Base-by-base conservation (phyloP, 1,140 invertebrate genomes). In the Gonioctena quinquepunctata region DNA sequence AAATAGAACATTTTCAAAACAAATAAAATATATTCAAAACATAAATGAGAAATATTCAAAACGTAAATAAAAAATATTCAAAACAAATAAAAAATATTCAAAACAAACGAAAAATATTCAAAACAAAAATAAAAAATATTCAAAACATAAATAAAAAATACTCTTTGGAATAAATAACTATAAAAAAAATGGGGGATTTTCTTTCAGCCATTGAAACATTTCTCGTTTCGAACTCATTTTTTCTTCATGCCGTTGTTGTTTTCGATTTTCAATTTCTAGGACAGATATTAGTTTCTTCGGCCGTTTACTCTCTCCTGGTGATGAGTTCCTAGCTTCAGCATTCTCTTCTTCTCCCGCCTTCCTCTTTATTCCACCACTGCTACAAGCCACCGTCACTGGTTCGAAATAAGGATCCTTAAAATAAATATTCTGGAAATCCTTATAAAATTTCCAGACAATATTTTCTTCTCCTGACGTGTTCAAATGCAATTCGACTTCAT, bases 341-440 rank as follows among this genome's bases (percentile, higher is more conserved):
- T 13, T 7, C n/a, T 49, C n/a, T n/a, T n/a, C n/a, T 54, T 56
- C 21, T 56, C n/a, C n/a, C n/a, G n/a, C n/a, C 48, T 49, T 49
- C 18, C 18, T 18, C 7, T 49, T 49, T 49, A n/a, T 49, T 49
- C 48, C 48, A n/a, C 13, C 18, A 7, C 48, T n/a, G n/a, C n/a
- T 49, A n/a, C 13, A 49, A 23, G 21, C 54, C 16, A 21, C 22
- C 11, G 11, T 18, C 19, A n/a, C n/a, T n/a, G n/a, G n/a, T n/a
- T n/a, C n/a, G n/a, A n/a, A n/a, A 27, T 18, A 16, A 4, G 61
- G 61, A 63, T 63, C 61, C 18, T 42, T 18, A 7, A 5, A 48
- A 42, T 63, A 63, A n/a, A 63, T 63, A 7, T 63, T 18, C 33
- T 63, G 61, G 18, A 63, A 63, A 33, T 28, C 61, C 13, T 63